These are phyloP conservation scores for Ormyrus rosae DNA, from an alignment of 2,888 invertebrate species.

Conservation along the genomic window DNA sequence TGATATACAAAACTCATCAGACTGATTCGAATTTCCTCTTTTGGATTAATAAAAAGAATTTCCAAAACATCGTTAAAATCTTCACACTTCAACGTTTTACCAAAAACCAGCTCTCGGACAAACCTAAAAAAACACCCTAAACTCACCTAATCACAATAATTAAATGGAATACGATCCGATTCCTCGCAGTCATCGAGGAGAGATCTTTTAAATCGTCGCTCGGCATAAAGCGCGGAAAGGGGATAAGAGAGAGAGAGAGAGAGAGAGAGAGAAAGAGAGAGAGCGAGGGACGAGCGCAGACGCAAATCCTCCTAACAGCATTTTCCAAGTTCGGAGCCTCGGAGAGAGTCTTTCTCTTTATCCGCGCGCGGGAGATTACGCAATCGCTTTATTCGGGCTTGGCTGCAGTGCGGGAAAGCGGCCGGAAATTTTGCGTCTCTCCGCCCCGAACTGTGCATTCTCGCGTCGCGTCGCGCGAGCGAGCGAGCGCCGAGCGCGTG, in stretches of 20 bases:
- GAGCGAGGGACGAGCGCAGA: slow-evolving; percentile 15
- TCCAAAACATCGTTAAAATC: no score
- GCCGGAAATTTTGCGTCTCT: slow-evolving; percentile 46
- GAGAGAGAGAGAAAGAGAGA: background rate
- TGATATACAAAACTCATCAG: no score
- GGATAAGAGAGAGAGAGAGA: background rate
- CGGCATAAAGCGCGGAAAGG: no score
- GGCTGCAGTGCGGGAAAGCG: background rate
- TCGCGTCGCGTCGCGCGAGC: slow-evolving; percentile 23
- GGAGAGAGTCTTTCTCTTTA: slow-evolving; percentile 51
- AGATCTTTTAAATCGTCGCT: no score
- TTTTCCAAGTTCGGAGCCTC: slow-evolving; percentile 57
- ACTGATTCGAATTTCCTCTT: no score
- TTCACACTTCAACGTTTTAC: no score
- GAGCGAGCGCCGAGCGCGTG: slow-evolving; percentile 11
- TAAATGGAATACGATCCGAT: no score
- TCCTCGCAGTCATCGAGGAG: no score
- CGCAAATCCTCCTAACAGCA: slow-evolving; percentile 53
- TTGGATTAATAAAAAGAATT: no score
- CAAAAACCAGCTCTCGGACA: no score
- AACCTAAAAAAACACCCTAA: no score
- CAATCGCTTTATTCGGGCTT: slow-evolving; percentile 51
- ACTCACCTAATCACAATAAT: no score
- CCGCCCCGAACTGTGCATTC: slow-evolving; percentile 19
- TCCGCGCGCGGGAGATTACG: slow-evolving; percentile 58